Conservation (phyloP, 2,888 invertebrate species). For the Epinotia brunnichana region DNA sequence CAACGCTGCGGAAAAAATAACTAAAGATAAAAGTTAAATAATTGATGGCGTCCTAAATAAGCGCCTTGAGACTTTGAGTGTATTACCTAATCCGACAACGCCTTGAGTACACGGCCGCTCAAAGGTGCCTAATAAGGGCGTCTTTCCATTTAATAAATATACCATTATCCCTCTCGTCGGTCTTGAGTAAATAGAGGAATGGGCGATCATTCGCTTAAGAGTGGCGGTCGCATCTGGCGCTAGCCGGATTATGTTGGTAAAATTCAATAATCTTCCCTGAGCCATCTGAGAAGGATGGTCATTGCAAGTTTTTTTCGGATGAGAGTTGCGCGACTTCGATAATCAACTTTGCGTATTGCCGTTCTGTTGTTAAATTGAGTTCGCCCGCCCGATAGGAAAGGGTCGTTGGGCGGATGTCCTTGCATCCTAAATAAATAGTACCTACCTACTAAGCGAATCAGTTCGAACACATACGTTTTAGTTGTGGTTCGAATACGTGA, state of each 20-base stretch:
- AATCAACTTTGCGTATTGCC: conserved; percentile 57
- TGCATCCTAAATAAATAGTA: conserved; percentile 50
- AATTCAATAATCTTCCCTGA: conserved; percentile 77
- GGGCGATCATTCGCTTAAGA: conserved; percentile 69
- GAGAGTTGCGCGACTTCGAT: conserved; percentile 46
- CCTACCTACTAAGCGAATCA: conserved; percentile 45
- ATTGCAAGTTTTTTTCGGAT: conserved; percentile 62
- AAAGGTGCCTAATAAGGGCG: conserved; percentile 59
- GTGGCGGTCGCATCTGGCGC: conserved; percentile 71
- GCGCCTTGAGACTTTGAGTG: conserved; percentile 47
- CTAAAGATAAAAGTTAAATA: conserved; percentile 49
- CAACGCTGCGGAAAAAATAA: conserved; percentile 46
- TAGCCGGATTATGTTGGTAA: conserved; percentile 73
- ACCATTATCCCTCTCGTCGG: conserved; percentile 61
- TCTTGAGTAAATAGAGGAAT: conserved; percentile 67
- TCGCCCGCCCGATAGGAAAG: conserved; percentile 37
- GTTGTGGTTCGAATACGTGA: conserved; percentile 45
- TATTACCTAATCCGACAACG: conserved; percentile 35
- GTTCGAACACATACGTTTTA: conserved; percentile 44
- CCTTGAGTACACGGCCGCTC: conserved; percentile 52
- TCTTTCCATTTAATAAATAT: conserved; percentile 68
- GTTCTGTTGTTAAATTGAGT: conserved; percentile 45
- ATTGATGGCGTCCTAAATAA: conserved; percentile 47
- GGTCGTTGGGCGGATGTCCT: conserved; percentile 47
- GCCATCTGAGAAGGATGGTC: conserved; percentile 69